phyloP scores from a whole-genome alignment of 2,113 vertebrate genomes.

The Cochlearius cochlearius region DNA sequence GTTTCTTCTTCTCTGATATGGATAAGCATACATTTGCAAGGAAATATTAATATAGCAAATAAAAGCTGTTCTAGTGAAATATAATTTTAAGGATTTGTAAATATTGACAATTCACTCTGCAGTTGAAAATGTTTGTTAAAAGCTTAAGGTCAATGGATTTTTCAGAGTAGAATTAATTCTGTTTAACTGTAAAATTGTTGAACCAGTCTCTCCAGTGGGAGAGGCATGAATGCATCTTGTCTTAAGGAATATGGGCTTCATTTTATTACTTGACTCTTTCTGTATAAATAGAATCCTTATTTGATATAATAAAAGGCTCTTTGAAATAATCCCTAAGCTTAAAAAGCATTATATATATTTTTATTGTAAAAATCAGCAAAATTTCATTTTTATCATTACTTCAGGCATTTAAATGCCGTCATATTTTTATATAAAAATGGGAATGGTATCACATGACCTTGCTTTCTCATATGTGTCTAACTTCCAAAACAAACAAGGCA shows the following conservation, averaged over 20 bases:
- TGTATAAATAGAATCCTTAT: conserved; percentile 50
- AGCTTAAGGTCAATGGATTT: conserved; percentile 81
- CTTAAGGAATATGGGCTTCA: conserved; percentile 45
- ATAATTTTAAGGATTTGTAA: conserved; percentile 82
- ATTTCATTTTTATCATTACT: background rate
- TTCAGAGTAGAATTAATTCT: conserved; percentile 78
- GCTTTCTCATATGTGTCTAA: background rate
- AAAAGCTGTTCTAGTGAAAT: conserved; percentile 75
- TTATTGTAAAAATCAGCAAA: background rate
- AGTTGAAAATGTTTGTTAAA: conserved; percentile 84
- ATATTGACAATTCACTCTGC: conserved; percentile 82
- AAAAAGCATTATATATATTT: conserved; percentile 17
- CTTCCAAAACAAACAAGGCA: background rate
- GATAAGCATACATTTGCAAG: conserved; percentile 74
- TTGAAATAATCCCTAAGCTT: conserved; percentile 22
- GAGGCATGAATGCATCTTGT: conserved; percentile 34
- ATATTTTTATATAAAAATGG: background rate
- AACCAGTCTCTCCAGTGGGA: conserved; percentile 63
- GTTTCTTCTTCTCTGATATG: conserved; percentile 73
- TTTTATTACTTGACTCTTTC: conserved; percentile 42
- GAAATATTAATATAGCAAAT: conserved; percentile 82
- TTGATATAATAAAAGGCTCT: conserved; percentile 33
- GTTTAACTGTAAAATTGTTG: conserved; percentile 76
- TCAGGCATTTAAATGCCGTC: background rate
- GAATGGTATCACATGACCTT: background rate